These are phyloP conservation scores for Boulengeromyrus knoepffleri DNA, from an alignment of 2,113 vertebrate genomes.

Conservation along the genomic window DNA sequence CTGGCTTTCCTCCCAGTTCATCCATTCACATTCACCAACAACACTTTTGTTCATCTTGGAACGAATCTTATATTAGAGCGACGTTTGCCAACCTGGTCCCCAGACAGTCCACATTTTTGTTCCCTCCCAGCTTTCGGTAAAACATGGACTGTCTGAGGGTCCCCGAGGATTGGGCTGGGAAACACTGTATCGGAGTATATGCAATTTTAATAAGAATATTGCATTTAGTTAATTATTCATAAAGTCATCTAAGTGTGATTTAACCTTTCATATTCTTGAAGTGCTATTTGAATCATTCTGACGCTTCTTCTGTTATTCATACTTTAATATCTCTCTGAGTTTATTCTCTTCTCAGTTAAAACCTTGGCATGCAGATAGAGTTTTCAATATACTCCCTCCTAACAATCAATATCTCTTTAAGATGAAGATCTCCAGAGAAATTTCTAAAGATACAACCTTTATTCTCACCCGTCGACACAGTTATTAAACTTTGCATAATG, in stretches of 20 bases:
- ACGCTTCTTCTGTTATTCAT: background rate
- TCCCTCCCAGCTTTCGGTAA: background rate
- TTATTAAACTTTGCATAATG: background rate
- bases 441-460: background rate
- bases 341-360: background rate
- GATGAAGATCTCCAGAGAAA: background rate
- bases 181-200: background rate
- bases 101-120: background rate
- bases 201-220: background rate
- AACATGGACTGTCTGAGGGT: background rate
- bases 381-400: background rate
- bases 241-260: background rate
- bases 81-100: background rate
- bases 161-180: background rate
- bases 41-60: background rate
- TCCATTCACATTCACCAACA: background rate
- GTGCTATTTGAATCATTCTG: background rate
- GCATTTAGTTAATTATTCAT: background rate
- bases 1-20: background rate
- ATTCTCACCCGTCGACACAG: background rate
- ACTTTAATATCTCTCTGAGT: background rate
- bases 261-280: background rate
- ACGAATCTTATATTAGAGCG: background rate
- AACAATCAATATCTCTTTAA: background rate
- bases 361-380: background rate